A percentile compares a stretch with the other conserved stretches of the same genome.
Evolutionary conservation across 2,888 invertebrate species (phyloP).

Genomic region (Netelia inedita): DNA sequence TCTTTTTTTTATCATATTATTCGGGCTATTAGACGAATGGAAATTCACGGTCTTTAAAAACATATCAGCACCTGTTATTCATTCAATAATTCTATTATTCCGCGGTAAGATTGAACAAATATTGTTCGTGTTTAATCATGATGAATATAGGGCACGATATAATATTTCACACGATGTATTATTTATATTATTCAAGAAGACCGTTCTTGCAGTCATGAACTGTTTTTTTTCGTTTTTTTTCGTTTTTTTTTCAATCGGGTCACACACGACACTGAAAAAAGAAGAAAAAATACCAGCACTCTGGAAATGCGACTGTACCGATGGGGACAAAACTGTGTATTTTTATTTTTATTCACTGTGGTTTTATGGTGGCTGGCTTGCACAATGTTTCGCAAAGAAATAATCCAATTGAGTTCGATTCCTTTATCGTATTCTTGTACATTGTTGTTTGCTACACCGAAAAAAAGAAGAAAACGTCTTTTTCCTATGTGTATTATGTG

Average conservation of each 20-base stretch:
- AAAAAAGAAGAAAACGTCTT: not conserved
- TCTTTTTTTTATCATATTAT: constrained; percentile 18
- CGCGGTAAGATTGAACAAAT: constrained; percentile 11
- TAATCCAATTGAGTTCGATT: constrained; percentile 3
- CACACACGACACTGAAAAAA: not conserved
- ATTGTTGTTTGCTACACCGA: constrained; percentile 13
- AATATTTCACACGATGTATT: constrained; percentile 1
- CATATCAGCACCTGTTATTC: constrained; percentile 68
- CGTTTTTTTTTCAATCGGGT: not conserved
- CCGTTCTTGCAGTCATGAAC: not conserved
- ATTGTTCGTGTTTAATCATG: constrained; percentile 1
- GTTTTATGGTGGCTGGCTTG: constrained; percentile 55
- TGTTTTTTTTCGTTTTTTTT: not conserved
- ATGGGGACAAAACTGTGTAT: not conserved
- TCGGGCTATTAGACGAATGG: constrained; percentile 12
- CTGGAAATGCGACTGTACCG: not conserved
- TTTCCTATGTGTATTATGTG: not conserved
- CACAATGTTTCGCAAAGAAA: constrained; percentile 32
- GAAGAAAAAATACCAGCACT: not conserved
- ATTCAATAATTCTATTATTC: constrained; percentile 51
- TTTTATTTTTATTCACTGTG: constrained; percentile 18
- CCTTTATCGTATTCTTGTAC: not conserved
- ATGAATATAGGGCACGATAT: not conserved
- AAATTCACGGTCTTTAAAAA: constrained; percentile 64
- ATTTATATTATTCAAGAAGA: constrained; percentile 41